These are phyloP conservation scores for Sebastes hubbsi DNA, from an alignment of 2,797 vertebrate species.

Conservation along the genomic window DNA sequence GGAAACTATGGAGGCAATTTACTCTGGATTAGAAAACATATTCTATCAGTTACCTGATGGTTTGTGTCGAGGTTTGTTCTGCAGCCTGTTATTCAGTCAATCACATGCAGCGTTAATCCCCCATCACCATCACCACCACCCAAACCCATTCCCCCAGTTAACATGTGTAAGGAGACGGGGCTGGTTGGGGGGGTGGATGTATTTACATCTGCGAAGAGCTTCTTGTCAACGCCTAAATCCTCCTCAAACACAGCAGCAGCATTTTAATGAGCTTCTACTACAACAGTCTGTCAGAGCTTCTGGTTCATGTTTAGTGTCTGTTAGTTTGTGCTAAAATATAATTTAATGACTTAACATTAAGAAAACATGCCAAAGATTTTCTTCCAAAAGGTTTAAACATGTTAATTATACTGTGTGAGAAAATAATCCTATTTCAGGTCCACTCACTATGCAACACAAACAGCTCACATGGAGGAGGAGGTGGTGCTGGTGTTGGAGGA, in stretches of 20 bases:
- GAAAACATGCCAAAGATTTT: no score
- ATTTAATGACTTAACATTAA: no score
- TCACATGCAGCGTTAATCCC: neutral
- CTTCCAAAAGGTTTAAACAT: no score
- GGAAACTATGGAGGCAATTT: neutral
- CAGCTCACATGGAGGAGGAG: no score
- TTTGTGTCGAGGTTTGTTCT: neutral
- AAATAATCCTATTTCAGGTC: no score
- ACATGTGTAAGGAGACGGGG: neutral
- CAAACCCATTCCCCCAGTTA: neutral
- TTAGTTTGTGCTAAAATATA: no score
- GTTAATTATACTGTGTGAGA: no score
- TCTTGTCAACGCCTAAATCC: neutral
- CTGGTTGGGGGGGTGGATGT: neutral
- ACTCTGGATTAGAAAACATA: neutral
- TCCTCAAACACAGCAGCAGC: neutral
- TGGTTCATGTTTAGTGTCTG: no score
- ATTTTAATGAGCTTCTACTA: neutral
- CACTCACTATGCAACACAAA: no score
- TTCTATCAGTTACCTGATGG: neutral
- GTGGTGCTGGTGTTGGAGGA: no score
- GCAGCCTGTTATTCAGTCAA: neutral
- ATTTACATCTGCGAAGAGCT: neutral
- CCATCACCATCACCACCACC: neutral
- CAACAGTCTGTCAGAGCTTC: no score